Evolutionary conservation across 2,113 vertebrate species (phyloP), one percentile per base, ranked within the genome.

Genomic region (Corythornis cristatus): DNA sequence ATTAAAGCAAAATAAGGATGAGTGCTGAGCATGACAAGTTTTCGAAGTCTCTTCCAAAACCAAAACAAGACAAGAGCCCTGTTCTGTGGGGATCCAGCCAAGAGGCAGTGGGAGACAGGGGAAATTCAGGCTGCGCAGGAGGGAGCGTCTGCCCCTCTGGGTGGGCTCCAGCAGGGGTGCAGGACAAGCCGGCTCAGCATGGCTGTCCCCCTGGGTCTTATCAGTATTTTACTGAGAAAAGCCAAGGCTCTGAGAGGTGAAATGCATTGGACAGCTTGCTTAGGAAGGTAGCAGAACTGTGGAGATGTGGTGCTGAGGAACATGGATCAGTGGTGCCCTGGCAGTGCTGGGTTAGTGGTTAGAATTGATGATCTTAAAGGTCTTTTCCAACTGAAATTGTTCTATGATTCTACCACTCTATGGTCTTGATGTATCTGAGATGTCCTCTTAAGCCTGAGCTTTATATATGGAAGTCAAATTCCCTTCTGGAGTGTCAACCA

Each of bases 1-100:
- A 93, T 61, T 43, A 18, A 91, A 93, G 79, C 21, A 93, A 93
- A 96, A 90, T 90, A 94, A 65, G 25, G 23, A 23, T 5, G 21
- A 11, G 26, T 74, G 61, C 72, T 83, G 15, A 65, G 46, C 48
- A 66, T 58, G 84, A 82, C 26, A 76, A 70, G 37, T 58, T 89
- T 35, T 51, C 70, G 40, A 68, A 70, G 64, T 25, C 46, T 84
- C 54, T 66, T 70, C 6, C 58, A 67, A 76, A 81, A 60, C 68
- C 51, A 58, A 81, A 92, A 78, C 83, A 83, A 86, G 85, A 28
- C 26, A 14, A 75, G 79, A 50, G 29, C 35, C 64, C 29, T 9
- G 11, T 11, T 71, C 35, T 37, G 17, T 4, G 8, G 22, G 12
- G n/a, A 77, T 77, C 48, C 35, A 8, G 61, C 73, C 33, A 31